phyloP scores from a whole-genome alignment of 2,888 invertebrate species.

The Pycnomerus fuliginosus region DNA sequence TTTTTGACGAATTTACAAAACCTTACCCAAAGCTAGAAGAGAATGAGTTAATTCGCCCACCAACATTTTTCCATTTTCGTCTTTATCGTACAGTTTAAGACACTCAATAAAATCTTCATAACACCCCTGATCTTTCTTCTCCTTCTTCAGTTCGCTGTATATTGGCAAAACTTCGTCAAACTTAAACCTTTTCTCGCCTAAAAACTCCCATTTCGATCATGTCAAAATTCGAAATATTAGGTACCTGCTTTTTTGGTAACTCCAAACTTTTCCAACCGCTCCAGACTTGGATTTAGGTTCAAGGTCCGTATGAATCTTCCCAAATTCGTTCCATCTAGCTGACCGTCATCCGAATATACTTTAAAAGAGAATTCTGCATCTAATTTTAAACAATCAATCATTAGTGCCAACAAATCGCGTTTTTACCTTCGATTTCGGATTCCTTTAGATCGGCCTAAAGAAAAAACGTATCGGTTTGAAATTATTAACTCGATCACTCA shows the following conservation, averaged over 20 bases:
- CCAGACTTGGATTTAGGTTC: conserved; percentile 91
- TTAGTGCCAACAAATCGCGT: not conserved
- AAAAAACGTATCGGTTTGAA: conserved; percentile 2
- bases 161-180: conserved; percentile 97
- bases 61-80: conserved; percentile 93
- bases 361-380: conserved; percentile 44
- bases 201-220: not conserved
- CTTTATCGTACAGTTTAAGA: conserved; percentile 98
- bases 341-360: conserved; percentile 63
- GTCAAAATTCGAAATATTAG: not conserved
- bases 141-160: conserved; percentile 88
- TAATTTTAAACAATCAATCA: conserved; percentile 25
- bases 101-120: conserved; percentile 99
- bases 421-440: conserved; percentile 42
- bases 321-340: conserved; percentile 85
- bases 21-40: conserved; percentile 82
- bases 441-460: conserved; percentile 42
- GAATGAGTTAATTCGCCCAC: conserved; percentile 94
- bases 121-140: conserved; percentile 87
- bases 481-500: conserved; percentile 11
- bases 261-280: conserved; percentile 88
- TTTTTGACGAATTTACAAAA: not conserved
- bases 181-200: conserved; percentile 83
- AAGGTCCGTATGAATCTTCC: conserved; percentile 90
- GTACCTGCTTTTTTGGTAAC: conserved; percentile 71